These are phyloP conservation scores for Trigoniulus corallinus DNA, from an alignment of 1,140 invertebrate genomes.

Conservation along the genomic window DNA sequence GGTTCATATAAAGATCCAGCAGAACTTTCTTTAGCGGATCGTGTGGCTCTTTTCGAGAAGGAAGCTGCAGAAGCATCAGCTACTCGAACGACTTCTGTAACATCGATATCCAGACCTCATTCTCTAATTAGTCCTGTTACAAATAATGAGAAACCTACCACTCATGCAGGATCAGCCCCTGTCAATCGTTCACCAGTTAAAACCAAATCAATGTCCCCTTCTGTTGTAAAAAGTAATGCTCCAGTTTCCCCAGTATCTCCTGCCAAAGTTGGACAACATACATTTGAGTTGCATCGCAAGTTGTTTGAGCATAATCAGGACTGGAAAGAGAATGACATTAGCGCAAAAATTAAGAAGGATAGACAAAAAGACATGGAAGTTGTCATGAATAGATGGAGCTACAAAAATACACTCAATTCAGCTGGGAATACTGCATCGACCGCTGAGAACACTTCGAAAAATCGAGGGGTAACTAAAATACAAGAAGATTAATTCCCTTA, in stretches of 20 bases:
- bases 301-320: slow-evolving; percentile 18
- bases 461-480: not conserved
- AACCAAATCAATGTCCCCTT: slow-evolving; percentile 14
- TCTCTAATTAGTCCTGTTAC: slow-evolving; percentile 2
- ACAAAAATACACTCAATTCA: slow-evolving; percentile 7
- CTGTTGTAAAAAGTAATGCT: not conserved
- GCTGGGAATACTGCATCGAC: not conserved
- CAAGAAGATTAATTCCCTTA: not conserved
- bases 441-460: not conserved
- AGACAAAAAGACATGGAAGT: slow-evolving; percentile 22
- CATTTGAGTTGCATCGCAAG: slow-evolving; percentile 17
- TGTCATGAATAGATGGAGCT: slow-evolving; percentile 23
- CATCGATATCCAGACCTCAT: slow-evolving; percentile 5
- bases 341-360: slow-evolving; percentile 17
- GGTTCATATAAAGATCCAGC: slow-evolving; percentile 10
- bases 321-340: slow-evolving; percentile 15
- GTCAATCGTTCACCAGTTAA: not conserved
- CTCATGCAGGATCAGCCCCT: not conserved
- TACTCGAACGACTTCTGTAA: slow-evolving; percentile 10
- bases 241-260: not conserved
- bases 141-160: slow-evolving; percentile 21
- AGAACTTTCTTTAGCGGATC: slow-evolving; percentile 19
- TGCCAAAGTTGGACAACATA: not conserved
- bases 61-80: slow-evolving; percentile 3
- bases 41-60: slow-evolving; percentile 23